phyloP scores from a whole-genome alignment of 2,888 invertebrate species.

The Machimus atricapillus region DNA sequence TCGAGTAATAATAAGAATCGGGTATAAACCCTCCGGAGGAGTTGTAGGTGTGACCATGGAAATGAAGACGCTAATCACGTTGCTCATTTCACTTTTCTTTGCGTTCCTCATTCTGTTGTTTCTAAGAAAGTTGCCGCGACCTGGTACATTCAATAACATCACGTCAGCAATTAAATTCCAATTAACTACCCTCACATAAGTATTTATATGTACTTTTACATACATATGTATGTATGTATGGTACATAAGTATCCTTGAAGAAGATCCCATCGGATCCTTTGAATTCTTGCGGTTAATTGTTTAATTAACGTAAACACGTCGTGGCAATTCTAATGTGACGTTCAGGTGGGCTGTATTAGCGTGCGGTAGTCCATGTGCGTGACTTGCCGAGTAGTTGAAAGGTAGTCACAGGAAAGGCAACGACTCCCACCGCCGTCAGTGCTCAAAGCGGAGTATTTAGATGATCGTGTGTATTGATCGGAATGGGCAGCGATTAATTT shows the following conservation, averaged over 20 bases:
- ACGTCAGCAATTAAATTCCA: not conserved
- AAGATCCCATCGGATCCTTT: not conserved
- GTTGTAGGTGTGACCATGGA: not conserved
- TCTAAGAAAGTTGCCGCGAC: not conserved
- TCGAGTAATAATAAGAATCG: not conserved
- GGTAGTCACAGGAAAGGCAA: not conserved
- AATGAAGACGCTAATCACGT: not conserved
- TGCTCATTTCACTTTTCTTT: conserved; percentile 16
- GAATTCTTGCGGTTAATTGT: not conserved
- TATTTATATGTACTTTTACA: too few species aligned
- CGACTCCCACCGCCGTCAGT: not conserved
- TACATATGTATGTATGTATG: too few species aligned
- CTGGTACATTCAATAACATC: not conserved
- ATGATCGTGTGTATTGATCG: not conserved
- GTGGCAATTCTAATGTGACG: not conserved
- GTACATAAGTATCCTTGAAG: too few species aligned
- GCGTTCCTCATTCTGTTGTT: not conserved
- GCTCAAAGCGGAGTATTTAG: not conserved
- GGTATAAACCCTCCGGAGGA: not conserved
- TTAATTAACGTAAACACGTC: not conserved
- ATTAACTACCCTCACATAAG: too few species aligned
- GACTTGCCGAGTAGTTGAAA: not conserved
- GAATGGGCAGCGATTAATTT: not conserved
- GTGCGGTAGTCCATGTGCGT: not conserved
- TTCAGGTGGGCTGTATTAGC: not conserved